Evolutionary conservation across 2,888 invertebrate species (phyloP), one percentile per base, ranked within the genome.

Genomic region (Tetragonisca angustula): DNA sequence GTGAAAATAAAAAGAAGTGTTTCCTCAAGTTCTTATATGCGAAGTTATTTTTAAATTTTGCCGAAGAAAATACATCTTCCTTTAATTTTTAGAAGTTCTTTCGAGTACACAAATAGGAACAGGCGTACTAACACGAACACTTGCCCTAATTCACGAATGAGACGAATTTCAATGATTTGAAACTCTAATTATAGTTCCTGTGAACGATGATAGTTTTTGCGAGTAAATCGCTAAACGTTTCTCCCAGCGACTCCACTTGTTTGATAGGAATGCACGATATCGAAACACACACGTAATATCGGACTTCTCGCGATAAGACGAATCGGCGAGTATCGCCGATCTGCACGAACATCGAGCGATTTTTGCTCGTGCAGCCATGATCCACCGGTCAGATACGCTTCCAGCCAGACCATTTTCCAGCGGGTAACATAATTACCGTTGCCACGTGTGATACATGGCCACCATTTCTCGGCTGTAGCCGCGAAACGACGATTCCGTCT

Each of bases 401-500:
- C 56, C 62, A 27, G 59, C 54, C 5, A 65, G 52, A 62, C 67
- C 61, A 71, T 81, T 86, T 76, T 76, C 87, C 67, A 67, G 36
- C 36, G 36, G 73, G 32, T 54, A 79, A 82, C 87, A 73, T 87
- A 87, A 87, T 87, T 85, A 76, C 67, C 50, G 17, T 76, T 78
- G 79, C 72, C 67, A 76, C 80, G 69, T 61, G 72, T 83, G 67
- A 83, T 85, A n/a, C 61, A 75, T 83, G 32, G 73, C 73, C 4
- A 32, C 75, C 72, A 75, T 86, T 83, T 83, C 68, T 85, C 62
- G 43, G 49, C 62, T 36, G n/a, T 19, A 15, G 64, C 83, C 54
- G 62, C 59, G 49, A 62, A 52, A 76, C 83, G 50, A 67, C 59
- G 62, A 64, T 65, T 71, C 27, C 19, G 52, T 21, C 52, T 69